Conservation (phyloP, 2,888 invertebrate species). For the Belgica antarctica region DNA sequence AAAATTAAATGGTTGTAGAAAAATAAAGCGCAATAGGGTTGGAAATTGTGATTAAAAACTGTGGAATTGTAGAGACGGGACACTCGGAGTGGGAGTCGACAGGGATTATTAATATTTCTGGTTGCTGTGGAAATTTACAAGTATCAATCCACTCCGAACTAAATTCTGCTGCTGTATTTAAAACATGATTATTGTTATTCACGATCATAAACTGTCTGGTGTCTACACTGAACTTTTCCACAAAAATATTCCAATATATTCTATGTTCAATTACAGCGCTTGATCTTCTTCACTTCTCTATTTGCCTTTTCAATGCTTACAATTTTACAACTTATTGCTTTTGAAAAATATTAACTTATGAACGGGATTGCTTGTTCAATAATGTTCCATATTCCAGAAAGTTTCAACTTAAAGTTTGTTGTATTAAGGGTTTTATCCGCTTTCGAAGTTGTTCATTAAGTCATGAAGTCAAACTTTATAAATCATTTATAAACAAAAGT, state of each 20-base stretch:
- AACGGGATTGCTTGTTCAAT: too few species aligned
- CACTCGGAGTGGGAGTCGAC: background rate
- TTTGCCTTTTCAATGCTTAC: background rate
- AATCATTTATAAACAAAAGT: too few species aligned
- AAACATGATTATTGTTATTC: too few species aligned
- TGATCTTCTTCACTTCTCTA: constrained; percentile 4
- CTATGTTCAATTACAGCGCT: constrained; percentile 3
- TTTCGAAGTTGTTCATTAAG: too few species aligned
- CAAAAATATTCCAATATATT: background rate
- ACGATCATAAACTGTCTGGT: background rate
- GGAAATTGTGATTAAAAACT: constrained; percentile 17
- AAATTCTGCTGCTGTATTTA: background rate
- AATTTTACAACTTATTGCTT: constrained; percentile 5
- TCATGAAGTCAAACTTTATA: too few species aligned
- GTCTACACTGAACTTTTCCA: background rate
- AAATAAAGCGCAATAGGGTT: constrained; percentile 9
- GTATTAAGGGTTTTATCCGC: too few species aligned
- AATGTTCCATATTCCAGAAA: too few species aligned
- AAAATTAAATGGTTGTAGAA: constrained; percentile 16
- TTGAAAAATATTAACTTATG: background rate
- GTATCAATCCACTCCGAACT: too few species aligned
- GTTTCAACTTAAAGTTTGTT: too few species aligned
- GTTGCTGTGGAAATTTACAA: background rate
- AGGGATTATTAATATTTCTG: constrained; percentile 12
- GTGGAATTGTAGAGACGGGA: background rate